Evolutionary conservation across 2,113 vertebrate species (phyloP), one percentile per base, ranked within the genome.

Genomic region (Glaucomys volans): DNA sequence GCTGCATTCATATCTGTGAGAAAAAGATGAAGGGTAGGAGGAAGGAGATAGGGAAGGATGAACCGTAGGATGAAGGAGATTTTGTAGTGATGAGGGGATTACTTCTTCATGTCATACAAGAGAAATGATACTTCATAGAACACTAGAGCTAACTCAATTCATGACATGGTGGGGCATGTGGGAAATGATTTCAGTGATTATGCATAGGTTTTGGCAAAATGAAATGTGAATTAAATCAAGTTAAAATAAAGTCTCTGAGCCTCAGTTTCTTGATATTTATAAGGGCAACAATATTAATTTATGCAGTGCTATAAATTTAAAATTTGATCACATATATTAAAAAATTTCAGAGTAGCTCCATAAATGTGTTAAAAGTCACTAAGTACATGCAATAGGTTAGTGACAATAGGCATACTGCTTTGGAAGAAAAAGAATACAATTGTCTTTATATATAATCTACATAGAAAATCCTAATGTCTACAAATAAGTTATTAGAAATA

Each of bases 341-440:
- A 83, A 37, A 8, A 80, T 77, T 0, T 80, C n/a, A 52, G 8
- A 57, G 2, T 59, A 59, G 83, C 24, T 28, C 11, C 77, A 91
- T 69, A 77, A 72, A 52, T 75, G 1, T 62, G 20, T 32, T 66
- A 71, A 79, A 91, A 47, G 14, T 74, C 37, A 90, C 0, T 7
- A 87, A 84, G 57, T 82, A 13, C 80, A 3, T 44, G 2, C 1
- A 80, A 62, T 92, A 44, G 20, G 24, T 22, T 44, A 74, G 42
- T 59, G 22, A 76, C 77, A 62, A 71, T 4, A 77, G 8, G 4
- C 1, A 54, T 44, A 74, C 1, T 71, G 2, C 76, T 86, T 90
- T n/a, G n/a, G 84, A 80, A 80, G 22, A 5, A 81, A 52, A 86
- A n/a, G n/a, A 94, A 20, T 42, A 75, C 80, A 62, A 62, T 17